These are phyloP conservation scores for Zoanthus gigantus DNA, from an alignment of 92 coral and sea anemone species.

Conservation along the genomic window DNA sequence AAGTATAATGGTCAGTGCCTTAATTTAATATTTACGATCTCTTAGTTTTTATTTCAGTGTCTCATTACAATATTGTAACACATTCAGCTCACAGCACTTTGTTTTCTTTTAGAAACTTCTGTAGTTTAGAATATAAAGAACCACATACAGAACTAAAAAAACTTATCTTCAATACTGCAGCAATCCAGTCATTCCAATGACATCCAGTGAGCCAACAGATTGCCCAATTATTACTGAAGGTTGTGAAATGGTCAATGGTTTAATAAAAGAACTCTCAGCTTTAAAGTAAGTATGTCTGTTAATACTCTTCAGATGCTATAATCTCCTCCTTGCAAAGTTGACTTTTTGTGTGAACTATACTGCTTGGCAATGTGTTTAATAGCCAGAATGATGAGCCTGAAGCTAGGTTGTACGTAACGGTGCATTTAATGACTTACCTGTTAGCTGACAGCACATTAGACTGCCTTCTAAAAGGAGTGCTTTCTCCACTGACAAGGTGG, in stretches of 20 bases:
- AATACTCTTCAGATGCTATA: not conserved
- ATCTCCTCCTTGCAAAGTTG: not conserved
- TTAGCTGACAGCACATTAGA: no score
- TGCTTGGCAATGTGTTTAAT: no score
- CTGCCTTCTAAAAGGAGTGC: no score
- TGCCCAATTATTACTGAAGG: slow-evolving; percentile 54
- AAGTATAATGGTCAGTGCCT: no score
- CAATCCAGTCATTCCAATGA: not conserved
- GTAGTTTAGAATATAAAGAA: not conserved
- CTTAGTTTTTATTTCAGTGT: not conserved
- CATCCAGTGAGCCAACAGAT: not conserved
- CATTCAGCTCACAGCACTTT: not conserved
- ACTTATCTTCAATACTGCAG: not conserved
- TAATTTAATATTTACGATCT: no score
- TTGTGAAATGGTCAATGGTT: slow-evolving; percentile 68
- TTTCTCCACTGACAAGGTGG: no score
- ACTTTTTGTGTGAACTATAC: no score
- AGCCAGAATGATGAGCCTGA: no score
- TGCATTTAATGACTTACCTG: no score
- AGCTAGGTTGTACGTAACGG: no score
- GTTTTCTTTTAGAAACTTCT: not conserved
- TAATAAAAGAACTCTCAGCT: slow-evolving; percentile 79
- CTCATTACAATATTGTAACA: not conserved
- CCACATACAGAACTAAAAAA: not conserved
- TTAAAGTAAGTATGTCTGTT: slow-evolving; percentile 70